A percentile compares a stretch with the other conserved stretches of the same genome.
Evolutionary conservation across 2,113 vertebrate genomes (phyloP).

Genomic region (Martes martes): DNA sequence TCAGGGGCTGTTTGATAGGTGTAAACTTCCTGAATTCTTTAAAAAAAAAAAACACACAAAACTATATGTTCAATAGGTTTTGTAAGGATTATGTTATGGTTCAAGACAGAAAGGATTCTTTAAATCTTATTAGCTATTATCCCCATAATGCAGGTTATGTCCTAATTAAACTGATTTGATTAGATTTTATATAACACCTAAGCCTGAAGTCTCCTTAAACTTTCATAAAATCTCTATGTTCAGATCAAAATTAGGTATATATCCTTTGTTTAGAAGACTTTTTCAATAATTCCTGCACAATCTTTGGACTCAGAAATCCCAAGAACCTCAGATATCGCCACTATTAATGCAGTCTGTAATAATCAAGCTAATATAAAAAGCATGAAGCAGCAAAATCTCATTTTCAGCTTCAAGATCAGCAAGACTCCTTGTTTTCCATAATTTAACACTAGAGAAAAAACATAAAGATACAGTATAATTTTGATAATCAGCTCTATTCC

Average conservation of each 20-base stretch:
- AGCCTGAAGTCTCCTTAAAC: not conserved
- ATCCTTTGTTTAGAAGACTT: not conserved
- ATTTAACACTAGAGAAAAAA: slow-evolving; percentile 22
- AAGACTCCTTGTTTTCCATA: slow-evolving; percentile 6
- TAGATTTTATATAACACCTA: not conserved
- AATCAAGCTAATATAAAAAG: slow-evolving; percentile 43
- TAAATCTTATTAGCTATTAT: slow-evolving; percentile 30
- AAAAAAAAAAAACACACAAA: not conserved
- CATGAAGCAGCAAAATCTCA: not conserved
- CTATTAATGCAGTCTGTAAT: not conserved
- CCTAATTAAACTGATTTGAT: slow-evolving; percentile 9
- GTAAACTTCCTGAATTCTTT: too few relatives aligned
- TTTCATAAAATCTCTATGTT: slow-evolving; percentile 5
- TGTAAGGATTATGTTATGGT: not conserved
- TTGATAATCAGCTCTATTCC: slow-evolving; percentile 13
- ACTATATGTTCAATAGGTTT: not conserved
- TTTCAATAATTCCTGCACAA: not conserved
- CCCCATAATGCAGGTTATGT: not conserved
- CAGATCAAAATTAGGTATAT: not conserved
- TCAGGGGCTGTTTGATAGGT: too few relatives aligned
- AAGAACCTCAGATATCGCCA: not conserved
- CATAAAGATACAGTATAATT: not conserved
- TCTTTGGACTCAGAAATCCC: not conserved
- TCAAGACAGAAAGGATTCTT: not conserved
- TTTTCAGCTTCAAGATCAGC: not conserved